phyloP scores from a whole-genome alignment of 2,797 vertebrate genomes.

The Enteromius paludinosus region DNA sequence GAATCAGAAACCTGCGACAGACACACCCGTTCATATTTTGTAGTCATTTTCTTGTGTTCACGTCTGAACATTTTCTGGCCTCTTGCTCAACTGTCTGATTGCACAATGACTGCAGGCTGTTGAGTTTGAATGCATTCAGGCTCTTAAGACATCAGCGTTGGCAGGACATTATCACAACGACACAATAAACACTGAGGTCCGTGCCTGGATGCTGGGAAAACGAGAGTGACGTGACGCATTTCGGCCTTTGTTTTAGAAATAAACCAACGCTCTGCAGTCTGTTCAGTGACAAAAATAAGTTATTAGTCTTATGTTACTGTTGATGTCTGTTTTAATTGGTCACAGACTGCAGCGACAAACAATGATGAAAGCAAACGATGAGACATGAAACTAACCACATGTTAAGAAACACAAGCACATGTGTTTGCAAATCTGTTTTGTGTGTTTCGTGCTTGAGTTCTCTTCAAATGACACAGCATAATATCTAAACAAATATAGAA shows the following conservation, averaged over 20 bases:
- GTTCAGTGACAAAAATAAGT: neutral
- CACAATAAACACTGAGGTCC: neutral
- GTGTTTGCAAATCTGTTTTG: neutral
- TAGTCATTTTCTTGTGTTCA: neutral
- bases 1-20: neutral
- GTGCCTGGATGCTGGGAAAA: neutral
- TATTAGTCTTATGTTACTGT: neutral
- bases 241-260: neutral
- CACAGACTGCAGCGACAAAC: neutral
- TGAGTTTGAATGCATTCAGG: neutral
- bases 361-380: neutral
- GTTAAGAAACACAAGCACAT: neutral
- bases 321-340: neutral
- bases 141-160: neutral
- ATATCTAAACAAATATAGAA: neutral
- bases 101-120: neutral
- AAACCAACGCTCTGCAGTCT: too few species aligned
- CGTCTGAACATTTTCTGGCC: neutral
- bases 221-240: neutral
- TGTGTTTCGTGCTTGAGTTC: neutral
- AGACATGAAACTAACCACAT: neutral
- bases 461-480: neutral
- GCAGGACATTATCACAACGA: neutral
- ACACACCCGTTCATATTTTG: neutral
- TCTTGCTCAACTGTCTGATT: conserved; percentile 22